phyloP scores from a whole-genome alignment of 2,888 invertebrate genomes.

The Xestia sexstrigata region DNA sequence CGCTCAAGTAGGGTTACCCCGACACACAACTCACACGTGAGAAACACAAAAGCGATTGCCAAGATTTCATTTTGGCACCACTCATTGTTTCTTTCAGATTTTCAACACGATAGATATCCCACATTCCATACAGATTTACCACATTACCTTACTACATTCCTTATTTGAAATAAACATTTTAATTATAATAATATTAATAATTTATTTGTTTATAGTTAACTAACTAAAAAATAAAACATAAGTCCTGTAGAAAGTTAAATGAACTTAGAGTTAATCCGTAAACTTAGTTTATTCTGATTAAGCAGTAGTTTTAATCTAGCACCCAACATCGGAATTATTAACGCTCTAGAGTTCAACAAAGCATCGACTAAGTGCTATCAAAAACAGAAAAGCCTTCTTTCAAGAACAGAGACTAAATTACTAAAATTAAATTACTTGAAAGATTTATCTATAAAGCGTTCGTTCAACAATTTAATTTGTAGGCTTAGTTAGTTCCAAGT shows the following conservation, averaged over 20 bases:
- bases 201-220: no score
- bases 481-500: conserved; percentile 21
- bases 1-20: conserved; percentile 53
- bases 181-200: no score
- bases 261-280: conserved; percentile 39
- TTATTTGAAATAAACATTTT: background rate
- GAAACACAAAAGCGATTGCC: conserved; percentile 2
- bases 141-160: background rate
- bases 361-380: background rate
- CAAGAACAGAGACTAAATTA: background rate
- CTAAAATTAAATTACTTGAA: conserved; percentile 23
- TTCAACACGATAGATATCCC: background rate
- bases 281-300: conserved; percentile 47
- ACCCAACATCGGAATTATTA: conserved; percentile 7
- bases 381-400: background rate
- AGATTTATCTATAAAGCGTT: conserved; percentile 12
- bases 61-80: conserved; percentile 18
- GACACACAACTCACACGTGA: conserved; percentile 8
- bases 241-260: conserved; percentile 36
- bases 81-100: background rate
- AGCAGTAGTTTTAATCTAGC: conserved; percentile 5
- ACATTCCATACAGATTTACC: background rate
- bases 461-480: conserved; percentile 32
- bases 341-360: background rate
- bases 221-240: conserved; percentile 3